These are phyloP conservation scores for Callocephalon fimbriatum DNA, from an alignment of 2,113 vertebrate genomes.

Conservation along the genomic window DNA sequence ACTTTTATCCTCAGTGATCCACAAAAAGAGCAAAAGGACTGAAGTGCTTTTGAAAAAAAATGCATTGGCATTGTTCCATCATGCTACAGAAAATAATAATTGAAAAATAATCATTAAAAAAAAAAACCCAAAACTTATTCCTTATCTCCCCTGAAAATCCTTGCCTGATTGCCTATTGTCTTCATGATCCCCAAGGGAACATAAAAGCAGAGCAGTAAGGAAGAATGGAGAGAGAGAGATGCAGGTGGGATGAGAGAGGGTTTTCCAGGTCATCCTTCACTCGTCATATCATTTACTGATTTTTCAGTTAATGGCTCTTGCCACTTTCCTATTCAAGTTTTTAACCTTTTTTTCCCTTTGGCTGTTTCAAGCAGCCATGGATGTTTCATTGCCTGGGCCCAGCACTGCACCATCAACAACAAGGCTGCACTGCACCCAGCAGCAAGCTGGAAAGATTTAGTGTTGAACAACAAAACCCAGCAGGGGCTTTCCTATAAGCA, in stretches of 20 bases:
- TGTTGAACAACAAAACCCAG: neutral
- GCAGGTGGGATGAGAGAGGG: neutral
- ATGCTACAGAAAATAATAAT: neutral
- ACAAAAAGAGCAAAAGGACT: neutral
- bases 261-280: neutral
- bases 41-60: neutral
- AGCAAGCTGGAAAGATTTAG: neutral
- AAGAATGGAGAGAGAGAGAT: neutral
- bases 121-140: neutral
- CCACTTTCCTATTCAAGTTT: neutral
- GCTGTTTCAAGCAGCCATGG: neutral
- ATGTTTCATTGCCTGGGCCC: neutral
- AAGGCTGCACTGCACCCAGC: neutral
- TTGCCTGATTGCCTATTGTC: neutral
- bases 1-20: neutral
- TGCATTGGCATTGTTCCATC: neutral
- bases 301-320: neutral
- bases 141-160: neutral
- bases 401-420: accelerated
- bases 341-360: neutral
- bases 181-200: neutral
- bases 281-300: neutral
- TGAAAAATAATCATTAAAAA: neutral
- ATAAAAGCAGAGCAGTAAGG: neutral
- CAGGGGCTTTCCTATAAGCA: neutral